Base-by-base conservation (phyloP, 1,140 invertebrate species). In the Leucophenga varia region DNA sequence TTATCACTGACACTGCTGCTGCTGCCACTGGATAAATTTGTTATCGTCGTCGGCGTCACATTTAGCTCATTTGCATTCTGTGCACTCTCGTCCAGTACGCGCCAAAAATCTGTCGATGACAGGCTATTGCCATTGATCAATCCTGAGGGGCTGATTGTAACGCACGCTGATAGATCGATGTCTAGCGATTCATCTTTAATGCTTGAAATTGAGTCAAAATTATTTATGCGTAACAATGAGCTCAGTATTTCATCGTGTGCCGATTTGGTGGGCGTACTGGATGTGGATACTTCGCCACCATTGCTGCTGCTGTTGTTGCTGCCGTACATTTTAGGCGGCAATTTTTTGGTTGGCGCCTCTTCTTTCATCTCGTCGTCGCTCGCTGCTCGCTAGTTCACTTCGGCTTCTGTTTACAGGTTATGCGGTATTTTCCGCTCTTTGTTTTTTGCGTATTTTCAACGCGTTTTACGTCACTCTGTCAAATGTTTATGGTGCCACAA, bases 281-380 rank as follows among this genome's bases (percentile, higher is more conserved):
- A 52, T 47, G 59, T 64, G 5, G 45, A 45, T 45, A 4, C 13
- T 6, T 3, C 13, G 14, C 47, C 49, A 45, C 22, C 42, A 16
- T 41, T 47, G 22, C 54, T 57, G 45, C 59, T 54, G 54, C 31
- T 44, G 22, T 12, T 42, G 16, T 41, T 47, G 22, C 54, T 57
- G 45, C 59, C 57, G 54, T 57, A 60, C 21, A 68, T 63, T 70
- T 70, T 70, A 70, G 67, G 67, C 67, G 67, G 67, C 67, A 70
- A 70, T 64, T 70, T 70, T 54, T 71, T 70, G 63, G 61, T 69
- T 69, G 64, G 61, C 64, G 64, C 64, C 60, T 69, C 61, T 64
- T 70, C 61, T 52, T 70, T 69, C 65, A 69, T 69, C 61, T 54
- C 64, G 48, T 64, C 65, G 52, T 51, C 44, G n/a, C n/a, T n/a